phyloP scores from a whole-genome alignment of 2,797 vertebrate species.

The Cyclura pinguis region DNA sequence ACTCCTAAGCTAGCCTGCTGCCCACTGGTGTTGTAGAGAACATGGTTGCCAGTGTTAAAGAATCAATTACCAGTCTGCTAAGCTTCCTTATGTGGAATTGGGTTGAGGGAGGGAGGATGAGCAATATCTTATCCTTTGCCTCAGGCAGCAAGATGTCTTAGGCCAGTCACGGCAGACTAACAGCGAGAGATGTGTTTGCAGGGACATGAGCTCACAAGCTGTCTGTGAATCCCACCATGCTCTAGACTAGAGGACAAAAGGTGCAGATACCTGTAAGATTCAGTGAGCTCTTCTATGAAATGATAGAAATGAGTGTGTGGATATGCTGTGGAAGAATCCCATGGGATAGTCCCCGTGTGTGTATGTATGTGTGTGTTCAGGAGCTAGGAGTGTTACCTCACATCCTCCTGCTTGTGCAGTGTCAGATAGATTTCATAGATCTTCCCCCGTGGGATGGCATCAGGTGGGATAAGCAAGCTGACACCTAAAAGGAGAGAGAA shows the following conservation, averaged over 20 bases:
- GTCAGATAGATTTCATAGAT: constrained; percentile 99
- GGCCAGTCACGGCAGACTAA: not conserved
- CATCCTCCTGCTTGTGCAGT: constrained; percentile 95
- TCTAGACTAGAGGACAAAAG: not conserved
- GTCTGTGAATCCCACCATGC: not conserved
- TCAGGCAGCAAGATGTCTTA: not conserved
- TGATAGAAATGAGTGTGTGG: not conserved
- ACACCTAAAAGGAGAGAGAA: constrained; percentile 80
- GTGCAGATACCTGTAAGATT: not conserved
- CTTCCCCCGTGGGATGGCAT: constrained; percentile 98
- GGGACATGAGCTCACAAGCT: not conserved
- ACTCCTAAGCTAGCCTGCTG: not conserved
- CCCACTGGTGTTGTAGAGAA: too few relatives aligned
- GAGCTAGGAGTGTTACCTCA: constrained; percentile 88
- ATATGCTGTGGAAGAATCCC: not conserved
- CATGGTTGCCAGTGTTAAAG: not conserved
- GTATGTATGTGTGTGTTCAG: not conserved
- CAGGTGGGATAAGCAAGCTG: constrained; percentile 97
- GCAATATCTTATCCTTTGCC: not conserved
- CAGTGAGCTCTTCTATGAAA: not conserved
- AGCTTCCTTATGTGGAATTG: not conserved
- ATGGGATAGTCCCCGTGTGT: too few relatives aligned
- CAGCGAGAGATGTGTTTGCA: not conserved
- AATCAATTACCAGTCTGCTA: not conserved
- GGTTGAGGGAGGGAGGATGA: not conserved